Base-by-base conservation (phyloP, 2,888 invertebrate species). In the Rotaria macrura region DNA sequence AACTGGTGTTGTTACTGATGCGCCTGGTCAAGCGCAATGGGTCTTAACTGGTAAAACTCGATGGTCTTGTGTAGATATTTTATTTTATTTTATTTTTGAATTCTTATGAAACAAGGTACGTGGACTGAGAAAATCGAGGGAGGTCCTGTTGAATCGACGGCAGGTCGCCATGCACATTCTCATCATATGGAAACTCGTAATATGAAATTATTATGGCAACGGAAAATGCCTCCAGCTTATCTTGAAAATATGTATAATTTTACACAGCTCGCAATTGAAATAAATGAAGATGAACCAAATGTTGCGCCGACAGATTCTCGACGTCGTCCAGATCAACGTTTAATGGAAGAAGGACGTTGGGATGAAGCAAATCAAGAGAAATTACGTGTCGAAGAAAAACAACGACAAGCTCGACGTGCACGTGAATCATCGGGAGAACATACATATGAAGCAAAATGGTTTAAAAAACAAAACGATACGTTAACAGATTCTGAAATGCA, bases 121-220 rank as follows among this genome's bases (percentile, higher is more conserved):
- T 99, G 99, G 99, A 98, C 99, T 92, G 93, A 93, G 88, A 94
- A 94, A 91, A 95, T 99, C 89, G 97, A 99, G 92, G 95, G 95
- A 87, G 96, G 97, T 85, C 94, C 95, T 55, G 96, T 98, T 79
- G 79, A 79, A 43, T 25, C 79, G 2, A 10, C 79, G 3, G 6
- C 79, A n/a, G 65, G 65, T 65, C 79, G 43, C 43, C 43, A 79
- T 79, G 2, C 43, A 12, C 79, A 79, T 79, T 43, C 79, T 10
- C 79, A 79, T 79, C 74, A 74, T 40, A 79, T 79, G 79, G 79
- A 85, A 52, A 86, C 86, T 9, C 84, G 86, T 23, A 84, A 84
- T 55, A 84, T 84, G 25, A 86, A 84, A 83, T 25, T 86, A 34
- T 83, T 86, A 49, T 86, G 86, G 86, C 84, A 86, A 74, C 72